Evolutionary conservation across 2,113 vertebrate species (phyloP).

Genomic region (Anguilla rostrata): DNA sequence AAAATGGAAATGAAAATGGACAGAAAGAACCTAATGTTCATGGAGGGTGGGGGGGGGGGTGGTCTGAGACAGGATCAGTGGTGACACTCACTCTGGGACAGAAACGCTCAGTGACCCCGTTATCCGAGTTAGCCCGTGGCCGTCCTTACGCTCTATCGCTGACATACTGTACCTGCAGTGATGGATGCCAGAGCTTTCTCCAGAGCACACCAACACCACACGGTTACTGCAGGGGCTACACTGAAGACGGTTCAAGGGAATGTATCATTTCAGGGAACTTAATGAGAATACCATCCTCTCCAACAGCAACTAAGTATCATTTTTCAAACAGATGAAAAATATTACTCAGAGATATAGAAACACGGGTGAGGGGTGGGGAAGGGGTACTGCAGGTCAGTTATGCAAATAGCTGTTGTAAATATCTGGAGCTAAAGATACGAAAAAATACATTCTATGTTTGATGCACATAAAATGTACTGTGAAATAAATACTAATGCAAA

Average conservation of each 20-base stretch:
- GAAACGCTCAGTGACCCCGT: background rate
- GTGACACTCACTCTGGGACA: constrained; percentile 3
- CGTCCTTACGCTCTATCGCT: background rate
- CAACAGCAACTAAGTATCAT: no score
- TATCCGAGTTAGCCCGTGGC: background rate
- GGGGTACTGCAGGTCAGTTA: no score
- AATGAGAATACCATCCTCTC: no score
- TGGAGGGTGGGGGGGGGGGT: background rate
- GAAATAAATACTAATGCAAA: no score
- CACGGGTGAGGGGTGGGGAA: no score
- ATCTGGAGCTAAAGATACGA: no score
- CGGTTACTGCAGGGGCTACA: background rate
- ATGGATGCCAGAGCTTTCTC: background rate
- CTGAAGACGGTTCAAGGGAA: background rate
- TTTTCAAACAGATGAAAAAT: no score
- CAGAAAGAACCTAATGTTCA: background rate
- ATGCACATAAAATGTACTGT: no score
- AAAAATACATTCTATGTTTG: no score
- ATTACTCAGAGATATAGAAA: no score
- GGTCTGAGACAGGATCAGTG: background rate
- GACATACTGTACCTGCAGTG: background rate
- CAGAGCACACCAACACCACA: background rate
- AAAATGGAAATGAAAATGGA: background rate
- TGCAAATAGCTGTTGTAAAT: no score
- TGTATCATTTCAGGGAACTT: background rate